A percentile compares a stretch with the other conserved stretches of the same genome.
Evolutionary conservation across 1,140 invertebrate species (phyloP).

Genomic region (Lutraria rhynchaena): DNA sequence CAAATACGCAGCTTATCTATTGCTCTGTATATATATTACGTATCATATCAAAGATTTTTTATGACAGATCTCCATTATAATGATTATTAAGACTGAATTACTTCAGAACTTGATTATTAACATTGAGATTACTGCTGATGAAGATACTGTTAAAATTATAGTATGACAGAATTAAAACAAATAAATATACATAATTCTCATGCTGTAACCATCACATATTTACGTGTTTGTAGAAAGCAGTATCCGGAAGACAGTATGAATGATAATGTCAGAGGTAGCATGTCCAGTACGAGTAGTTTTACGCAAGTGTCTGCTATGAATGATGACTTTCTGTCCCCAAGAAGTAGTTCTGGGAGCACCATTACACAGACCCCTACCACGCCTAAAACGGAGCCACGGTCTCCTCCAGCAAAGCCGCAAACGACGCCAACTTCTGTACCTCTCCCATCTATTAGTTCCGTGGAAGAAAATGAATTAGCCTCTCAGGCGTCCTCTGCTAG

Average conservation of each 20-base stretch:
- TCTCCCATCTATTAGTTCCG: constrained; percentile 64
- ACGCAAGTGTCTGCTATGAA: constrained; percentile 80
- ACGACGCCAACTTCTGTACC: constrained; percentile 72
- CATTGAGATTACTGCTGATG: too few species aligned
- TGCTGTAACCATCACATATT: background rate
- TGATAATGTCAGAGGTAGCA: constrained; percentile 55
- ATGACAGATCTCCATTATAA: too few species aligned
- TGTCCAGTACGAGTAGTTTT: constrained; percentile 78
- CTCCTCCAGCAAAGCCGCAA: constrained; percentile 46
- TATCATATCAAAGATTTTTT: too few species aligned
- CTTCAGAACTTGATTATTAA: too few species aligned
- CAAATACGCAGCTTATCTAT: too few species aligned
- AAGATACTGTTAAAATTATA: too few species aligned
- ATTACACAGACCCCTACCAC: constrained; percentile 71
- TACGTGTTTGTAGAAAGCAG: constrained; percentile 58
- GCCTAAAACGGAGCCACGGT: constrained; percentile 25
- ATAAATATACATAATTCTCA: background rate
- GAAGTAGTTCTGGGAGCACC: constrained; percentile 69
- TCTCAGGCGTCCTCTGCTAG: constrained; percentile 65
- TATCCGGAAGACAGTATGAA: constrained; percentile 49
- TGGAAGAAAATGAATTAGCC: constrained; percentile 70
- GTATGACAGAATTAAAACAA: background rate
- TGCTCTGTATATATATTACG: too few species aligned
- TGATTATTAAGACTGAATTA: too few species aligned
- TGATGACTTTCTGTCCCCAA: constrained; percentile 74